A percentile compares a stretch with the other conserved stretches of the same genome.
These are phyloP conservation scores for Jacana jacana DNA, from an alignment of 2,113 vertebrate genomes.

Conservation along the genomic window DNA sequence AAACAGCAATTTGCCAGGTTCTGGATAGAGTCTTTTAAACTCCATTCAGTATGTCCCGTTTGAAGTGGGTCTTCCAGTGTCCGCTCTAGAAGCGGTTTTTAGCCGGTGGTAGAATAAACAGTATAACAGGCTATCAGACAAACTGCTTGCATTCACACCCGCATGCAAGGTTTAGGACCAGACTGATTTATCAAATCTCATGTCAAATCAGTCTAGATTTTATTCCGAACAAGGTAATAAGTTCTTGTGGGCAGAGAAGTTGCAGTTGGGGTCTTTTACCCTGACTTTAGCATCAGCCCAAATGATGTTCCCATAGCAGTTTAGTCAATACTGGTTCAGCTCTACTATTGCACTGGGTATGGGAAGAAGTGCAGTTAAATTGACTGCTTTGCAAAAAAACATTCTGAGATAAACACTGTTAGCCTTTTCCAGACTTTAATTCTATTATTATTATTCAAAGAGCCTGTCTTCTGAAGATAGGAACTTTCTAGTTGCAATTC, in stretches of 20 bases:
- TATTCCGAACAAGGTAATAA: not conserved
- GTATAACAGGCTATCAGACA: not conserved
- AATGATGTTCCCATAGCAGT: not conserved
- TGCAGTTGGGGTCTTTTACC: not conserved
- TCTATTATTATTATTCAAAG: not conserved
- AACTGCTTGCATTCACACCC: not conserved
- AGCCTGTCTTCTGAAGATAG: not conserved
- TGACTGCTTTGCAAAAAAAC: not conserved
- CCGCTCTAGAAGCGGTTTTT: not conserved
- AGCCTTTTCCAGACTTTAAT: not conserved
- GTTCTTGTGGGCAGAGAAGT: not conserved
- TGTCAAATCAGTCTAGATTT: not conserved
- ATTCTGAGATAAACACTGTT: not conserved
- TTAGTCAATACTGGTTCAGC: not conserved
- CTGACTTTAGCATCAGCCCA: not conserved
- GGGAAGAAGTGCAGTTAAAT: not conserved
- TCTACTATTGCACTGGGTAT: not conserved
- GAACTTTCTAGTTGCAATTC: constrained; percentile 9
- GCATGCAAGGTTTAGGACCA: not conserved
- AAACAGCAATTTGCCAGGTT: not conserved
- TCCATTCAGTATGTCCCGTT: not conserved
- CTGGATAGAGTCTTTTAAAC: not conserved
- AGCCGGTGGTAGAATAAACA: not conserved
- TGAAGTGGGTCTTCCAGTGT: not conserved
- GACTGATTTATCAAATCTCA: not conserved